Evolutionary conservation across 2,113 vertebrate genomes (phyloP).

Genomic region (Kobus ellipsiprymnus): DNA sequence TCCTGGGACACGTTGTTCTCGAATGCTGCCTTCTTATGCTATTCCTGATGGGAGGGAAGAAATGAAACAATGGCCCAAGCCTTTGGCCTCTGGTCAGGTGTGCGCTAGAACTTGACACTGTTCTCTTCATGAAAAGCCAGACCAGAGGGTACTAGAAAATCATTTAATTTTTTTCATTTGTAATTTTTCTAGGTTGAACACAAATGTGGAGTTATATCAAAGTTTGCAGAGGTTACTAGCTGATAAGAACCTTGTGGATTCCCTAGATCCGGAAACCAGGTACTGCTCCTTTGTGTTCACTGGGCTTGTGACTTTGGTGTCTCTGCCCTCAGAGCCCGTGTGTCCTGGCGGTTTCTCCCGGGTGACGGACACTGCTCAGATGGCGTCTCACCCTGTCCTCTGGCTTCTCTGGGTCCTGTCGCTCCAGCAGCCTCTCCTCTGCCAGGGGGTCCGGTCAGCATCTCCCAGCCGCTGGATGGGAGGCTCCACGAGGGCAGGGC

Average conservation of each 20-base stretch:
- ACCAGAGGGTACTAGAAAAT: not conserved
- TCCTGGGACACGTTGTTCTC: not conserved
- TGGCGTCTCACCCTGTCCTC: not conserved
- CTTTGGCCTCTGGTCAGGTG: not conserved
- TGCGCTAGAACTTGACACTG: not conserved
- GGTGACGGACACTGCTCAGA: not conserved
- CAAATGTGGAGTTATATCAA: slow-evolving; percentile 92
- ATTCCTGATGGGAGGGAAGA: not conserved
- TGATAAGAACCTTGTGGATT: slow-evolving; percentile 81
- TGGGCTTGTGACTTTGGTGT: not conserved
- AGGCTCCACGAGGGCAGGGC: not conserved
- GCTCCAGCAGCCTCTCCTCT: not conserved
- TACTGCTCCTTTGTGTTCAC: slow-evolving; percentile 51
- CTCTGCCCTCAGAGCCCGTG: not conserved
- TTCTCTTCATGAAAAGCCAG: slow-evolving; percentile 6
- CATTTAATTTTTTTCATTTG: slow-evolving; percentile 40
- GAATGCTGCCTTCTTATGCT: not conserved
- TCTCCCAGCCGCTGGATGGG: not conserved
- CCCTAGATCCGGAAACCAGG: slow-evolving; percentile 94
- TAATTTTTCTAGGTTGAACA: slow-evolving; percentile 90
- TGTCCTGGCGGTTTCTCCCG: not conserved
- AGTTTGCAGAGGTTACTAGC: slow-evolving; percentile 88
- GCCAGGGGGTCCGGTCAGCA: not conserved
- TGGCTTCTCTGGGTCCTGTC: not conserved
- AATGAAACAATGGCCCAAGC: not conserved